Evolutionary conservation across 2,888 invertebrate species (phyloP), one percentile per base, ranked within the genome.

Genomic region (Lepeophtheirus nordmannii): DNA sequence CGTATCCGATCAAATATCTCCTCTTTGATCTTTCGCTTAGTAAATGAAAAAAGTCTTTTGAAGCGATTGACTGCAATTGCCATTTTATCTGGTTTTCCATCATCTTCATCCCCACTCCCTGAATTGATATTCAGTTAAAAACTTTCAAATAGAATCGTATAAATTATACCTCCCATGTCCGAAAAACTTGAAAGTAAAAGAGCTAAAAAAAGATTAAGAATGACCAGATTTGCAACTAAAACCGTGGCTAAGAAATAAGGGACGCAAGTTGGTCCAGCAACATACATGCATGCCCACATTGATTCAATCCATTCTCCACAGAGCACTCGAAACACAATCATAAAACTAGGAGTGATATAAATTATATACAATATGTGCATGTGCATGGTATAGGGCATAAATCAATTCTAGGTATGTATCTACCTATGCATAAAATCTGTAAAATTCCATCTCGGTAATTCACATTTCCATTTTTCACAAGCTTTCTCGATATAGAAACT

Each of bases 21-120:
- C 17, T 46, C 53, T 17, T 89, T 89, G 78, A 91, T 80, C 80
- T 91, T 91, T 78, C 89, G 87, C 78, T 89, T 84, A 75, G 91
- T 80, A 76, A 86, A 78, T 78, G 89, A 88, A 73, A 86, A 80
- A 74, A 86, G 80, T 74, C 90, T 83, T 68, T 86, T 86, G 80
- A 97, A 93, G 75, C 96, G 83, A 78, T 89, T 89, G 76, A 96
- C 89, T 69, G 97, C 97, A 79, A 96, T 94, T 65, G 92, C 86
- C 75, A 97, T 88, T 83, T 96, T 96, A 78, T 96, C 96, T 65
- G 94, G 93, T 74, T 96, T 93, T 76, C 87, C 88, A 76, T 87
- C 88, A 78, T 92, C 93, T 70, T 90, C 89, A 70, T 89, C 87
- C 70, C 91, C 91, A 73, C 91, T 91, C 73, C 96, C 81, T 80